phyloP scores from a whole-genome alignment of 2,888 invertebrate genomes.

The Pristionchus japonicus region DNA sequence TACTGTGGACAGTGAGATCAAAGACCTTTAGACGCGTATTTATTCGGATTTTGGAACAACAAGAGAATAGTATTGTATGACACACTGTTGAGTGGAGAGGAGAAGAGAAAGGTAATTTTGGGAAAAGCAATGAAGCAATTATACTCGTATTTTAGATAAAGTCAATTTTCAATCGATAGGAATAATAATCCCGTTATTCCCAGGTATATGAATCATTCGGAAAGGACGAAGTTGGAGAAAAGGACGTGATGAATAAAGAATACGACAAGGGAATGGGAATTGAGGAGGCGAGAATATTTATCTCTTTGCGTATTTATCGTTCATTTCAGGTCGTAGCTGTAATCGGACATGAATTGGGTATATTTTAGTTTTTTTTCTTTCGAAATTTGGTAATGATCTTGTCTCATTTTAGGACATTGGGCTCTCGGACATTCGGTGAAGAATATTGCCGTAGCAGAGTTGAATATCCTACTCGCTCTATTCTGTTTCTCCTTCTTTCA shows the following conservation, averaged over 20 bases:
- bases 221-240: slow-evolving; percentile 60
- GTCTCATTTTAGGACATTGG: slow-evolving; percentile 99
- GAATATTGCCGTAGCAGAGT: slow-evolving; percentile 82
- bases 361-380: no score
- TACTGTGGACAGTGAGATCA: background rate
- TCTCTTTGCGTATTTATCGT: background rate
- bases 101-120: slow-evolving; percentile 61
- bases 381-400: no score
- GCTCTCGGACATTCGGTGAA: slow-evolving; percentile 90
- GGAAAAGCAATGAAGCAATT: no score
- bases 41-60: slow-evolving; percentile 95
- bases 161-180: no score
- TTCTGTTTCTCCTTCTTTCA: slow-evolving; percentile 81
- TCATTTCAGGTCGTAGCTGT: slow-evolving; percentile 92
- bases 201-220: slow-evolving; percentile 19
- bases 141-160: no score
- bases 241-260: background rate
- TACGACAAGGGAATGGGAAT: slow-evolving; percentile 47
- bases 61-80: slow-evolving; percentile 98
- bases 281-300: background rate
- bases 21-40: slow-evolving; percentile 98
- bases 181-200: background rate
- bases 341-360: slow-evolving; percentile 94
- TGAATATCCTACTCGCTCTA: slow-evolving; percentile 81
- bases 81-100: slow-evolving; percentile 83